Conservation (phyloP, 2,797 vertebrate genomes). For the Sebastes taczanowskii region DNA sequence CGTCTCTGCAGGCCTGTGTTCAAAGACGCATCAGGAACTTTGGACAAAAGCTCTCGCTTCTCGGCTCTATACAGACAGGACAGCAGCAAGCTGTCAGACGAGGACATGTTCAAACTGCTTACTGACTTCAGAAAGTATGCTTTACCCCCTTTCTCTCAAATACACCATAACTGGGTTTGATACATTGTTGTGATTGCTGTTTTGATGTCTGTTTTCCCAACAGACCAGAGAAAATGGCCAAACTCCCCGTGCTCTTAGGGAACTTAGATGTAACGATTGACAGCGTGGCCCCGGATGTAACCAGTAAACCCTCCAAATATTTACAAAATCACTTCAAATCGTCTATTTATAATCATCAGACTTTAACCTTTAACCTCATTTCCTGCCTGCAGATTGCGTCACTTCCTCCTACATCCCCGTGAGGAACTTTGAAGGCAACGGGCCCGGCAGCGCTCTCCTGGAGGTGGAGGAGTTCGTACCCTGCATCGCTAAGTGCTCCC, state of each 20-base stretch:
- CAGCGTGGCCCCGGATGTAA: constrained; percentile 89
- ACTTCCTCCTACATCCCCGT: constrained; percentile 96
- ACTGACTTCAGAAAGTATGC: constrained; percentile 96
- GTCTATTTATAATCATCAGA: not conserved
- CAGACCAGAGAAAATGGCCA: constrained; percentile 98
- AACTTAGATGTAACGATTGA: constrained; percentile 95
- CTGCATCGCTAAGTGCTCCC: constrained; percentile 93
- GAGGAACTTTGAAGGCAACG: constrained; percentile 87
- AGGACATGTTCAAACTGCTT: constrained; percentile 95
- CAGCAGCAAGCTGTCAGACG: constrained; percentile 96
- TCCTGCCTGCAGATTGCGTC: constrained; percentile 87
- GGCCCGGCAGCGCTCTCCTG: constrained; percentile 81
- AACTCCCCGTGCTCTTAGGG: constrained; percentile 95
- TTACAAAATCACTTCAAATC: not conserved
- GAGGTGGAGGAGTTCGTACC: constrained; percentile 98
- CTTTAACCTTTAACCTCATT: not conserved
- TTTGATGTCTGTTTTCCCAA: constrained; percentile 11
- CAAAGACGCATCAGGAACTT: constrained; percentile 92
- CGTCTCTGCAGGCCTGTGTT: constrained; percentile 87
- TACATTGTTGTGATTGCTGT: not conserved
- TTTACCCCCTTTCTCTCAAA: not conserved
- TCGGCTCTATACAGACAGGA: constrained; percentile 95
- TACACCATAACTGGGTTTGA: not conserved
- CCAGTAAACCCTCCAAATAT: constrained; percentile 85
- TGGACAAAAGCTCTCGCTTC: constrained; percentile 94